phyloP scores from a whole-genome alignment of 2,113 vertebrate species.

The Arizona elegans region DNA sequence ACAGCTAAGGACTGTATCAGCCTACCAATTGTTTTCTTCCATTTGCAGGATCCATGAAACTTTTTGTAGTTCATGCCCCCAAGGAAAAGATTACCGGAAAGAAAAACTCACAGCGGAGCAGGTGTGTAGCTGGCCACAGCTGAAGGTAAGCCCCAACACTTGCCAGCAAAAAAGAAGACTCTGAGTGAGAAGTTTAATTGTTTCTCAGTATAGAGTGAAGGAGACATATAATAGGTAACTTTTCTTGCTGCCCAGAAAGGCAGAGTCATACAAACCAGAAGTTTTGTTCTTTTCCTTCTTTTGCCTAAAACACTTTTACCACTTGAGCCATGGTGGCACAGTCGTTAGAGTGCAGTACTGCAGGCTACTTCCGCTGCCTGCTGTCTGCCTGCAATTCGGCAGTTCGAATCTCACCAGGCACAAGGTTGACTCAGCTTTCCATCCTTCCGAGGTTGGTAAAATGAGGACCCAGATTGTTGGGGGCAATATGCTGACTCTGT shows the following conservation, averaged over 20 bases:
- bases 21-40: background rate
- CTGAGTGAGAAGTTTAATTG: background rate
- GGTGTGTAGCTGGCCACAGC: background rate
- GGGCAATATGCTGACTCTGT: no score
- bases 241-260: background rate
- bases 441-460: no score
- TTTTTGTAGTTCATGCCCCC: background rate
- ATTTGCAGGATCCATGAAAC: background rate
- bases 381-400: no score
- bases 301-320: background rate
- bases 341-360: no score
- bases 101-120: background rate
- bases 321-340: no score
- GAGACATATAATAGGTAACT: background rate
- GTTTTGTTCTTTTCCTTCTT: background rate
- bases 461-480: no score
- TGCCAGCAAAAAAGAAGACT: background rate
- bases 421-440: no score
- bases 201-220: background rate
- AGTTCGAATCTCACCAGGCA: no score
- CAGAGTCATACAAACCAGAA: background rate
- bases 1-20: background rate
- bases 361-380: no score
- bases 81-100: background rate
- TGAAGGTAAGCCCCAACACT: background rate